phyloP scores from a whole-genome alignment of 2,797 vertebrate genomes.

The Syngnathus acus region DNA sequence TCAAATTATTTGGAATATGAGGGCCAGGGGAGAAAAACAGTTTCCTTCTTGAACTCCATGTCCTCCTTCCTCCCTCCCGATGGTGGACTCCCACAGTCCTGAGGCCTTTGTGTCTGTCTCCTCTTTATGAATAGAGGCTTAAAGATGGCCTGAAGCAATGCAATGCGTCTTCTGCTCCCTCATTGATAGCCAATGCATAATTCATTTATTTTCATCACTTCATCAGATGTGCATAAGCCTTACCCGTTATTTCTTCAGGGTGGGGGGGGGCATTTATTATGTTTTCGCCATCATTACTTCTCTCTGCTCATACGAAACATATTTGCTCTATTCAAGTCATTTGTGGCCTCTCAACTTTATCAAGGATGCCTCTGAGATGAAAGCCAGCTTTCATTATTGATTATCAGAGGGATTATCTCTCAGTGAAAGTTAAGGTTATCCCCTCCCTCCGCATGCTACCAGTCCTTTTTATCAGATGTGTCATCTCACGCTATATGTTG shows the following conservation, averaged over 20 bases:
- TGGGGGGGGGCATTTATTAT: conserved; percentile 31
- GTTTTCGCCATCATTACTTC: conserved; percentile 31
- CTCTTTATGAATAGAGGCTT: conserved; percentile 72
- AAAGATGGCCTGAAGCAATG: conserved; percentile 70
- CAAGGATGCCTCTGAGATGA: conserved; percentile 51
- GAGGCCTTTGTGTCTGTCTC: conserved; percentile 72
- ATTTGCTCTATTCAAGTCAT: conserved; percentile 44
- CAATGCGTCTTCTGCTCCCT: conserved; percentile 68
- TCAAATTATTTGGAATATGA: conserved; percentile 45
- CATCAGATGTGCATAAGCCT: conserved; percentile 68
- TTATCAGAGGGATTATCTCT: conserved; percentile 63
- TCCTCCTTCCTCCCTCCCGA: conserved; percentile 60
- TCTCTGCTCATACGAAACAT: conserved; percentile 25
- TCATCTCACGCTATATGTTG: conserved; percentile 34
- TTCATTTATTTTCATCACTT: conserved; percentile 75
- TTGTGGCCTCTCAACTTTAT: conserved; percentile 51
- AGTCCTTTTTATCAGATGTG: conserved; percentile 42
- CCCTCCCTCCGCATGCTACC: conserved; percentile 31
- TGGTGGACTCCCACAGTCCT: conserved; percentile 67
- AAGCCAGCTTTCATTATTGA: conserved; percentile 58
- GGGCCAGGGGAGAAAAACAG: conserved; percentile 21
- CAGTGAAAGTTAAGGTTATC: conserved; percentile 52
- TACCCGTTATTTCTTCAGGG: conserved; percentile 48
- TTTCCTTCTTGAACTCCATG: conserved; percentile 48
- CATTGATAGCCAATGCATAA: conserved; percentile 75